Conservation (phyloP, 92 coral and sea anemone species). For the Ricordea florida region DNA sequence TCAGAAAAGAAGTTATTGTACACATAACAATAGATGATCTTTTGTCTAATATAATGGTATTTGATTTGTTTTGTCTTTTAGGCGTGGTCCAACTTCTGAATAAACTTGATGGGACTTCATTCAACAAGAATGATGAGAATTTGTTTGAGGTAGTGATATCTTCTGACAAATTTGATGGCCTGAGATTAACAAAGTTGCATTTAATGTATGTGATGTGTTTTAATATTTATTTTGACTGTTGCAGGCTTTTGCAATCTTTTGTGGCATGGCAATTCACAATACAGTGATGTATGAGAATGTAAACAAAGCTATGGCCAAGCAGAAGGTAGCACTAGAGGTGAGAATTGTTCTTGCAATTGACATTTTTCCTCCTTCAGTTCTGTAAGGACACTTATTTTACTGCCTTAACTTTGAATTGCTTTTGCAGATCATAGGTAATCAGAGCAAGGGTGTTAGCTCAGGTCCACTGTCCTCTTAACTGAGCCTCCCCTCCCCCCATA, state of each 20-base stretch:
- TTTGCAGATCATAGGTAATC: too few species aligned
- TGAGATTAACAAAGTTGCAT: too few species aligned
- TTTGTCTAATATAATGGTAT: too few species aligned
- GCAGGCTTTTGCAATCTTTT: slow-evolving; percentile 98
- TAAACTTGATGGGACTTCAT: slow-evolving; percentile 93
- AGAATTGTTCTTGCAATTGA: not conserved
- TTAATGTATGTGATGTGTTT: not conserved
- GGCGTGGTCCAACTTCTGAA: slow-evolving; percentile 98
- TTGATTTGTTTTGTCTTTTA: not conserved
- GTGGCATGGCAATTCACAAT: slow-evolving; percentile 99
- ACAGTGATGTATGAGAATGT: slow-evolving; percentile 98
- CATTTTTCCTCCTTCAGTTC: not conserved
- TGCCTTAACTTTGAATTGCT: too few species aligned
- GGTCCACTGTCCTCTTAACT: too few species aligned
- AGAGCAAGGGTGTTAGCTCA: too few species aligned
- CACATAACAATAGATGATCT: too few species aligned
- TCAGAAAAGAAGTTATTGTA: too few species aligned
- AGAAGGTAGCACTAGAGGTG: slow-evolving; percentile 96
- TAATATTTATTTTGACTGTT: not conserved
- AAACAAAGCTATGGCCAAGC: slow-evolving; percentile 98
- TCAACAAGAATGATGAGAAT: slow-evolving; percentile 94
- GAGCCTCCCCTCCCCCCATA: too few species aligned
- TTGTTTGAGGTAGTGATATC: slow-evolving; percentile 98
- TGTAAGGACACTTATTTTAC: too few species aligned
- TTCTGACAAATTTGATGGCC: too few species aligned